Base-by-base conservation (phyloP, 1,140 invertebrate species). In the Pectinophora gossypiella region DNA sequence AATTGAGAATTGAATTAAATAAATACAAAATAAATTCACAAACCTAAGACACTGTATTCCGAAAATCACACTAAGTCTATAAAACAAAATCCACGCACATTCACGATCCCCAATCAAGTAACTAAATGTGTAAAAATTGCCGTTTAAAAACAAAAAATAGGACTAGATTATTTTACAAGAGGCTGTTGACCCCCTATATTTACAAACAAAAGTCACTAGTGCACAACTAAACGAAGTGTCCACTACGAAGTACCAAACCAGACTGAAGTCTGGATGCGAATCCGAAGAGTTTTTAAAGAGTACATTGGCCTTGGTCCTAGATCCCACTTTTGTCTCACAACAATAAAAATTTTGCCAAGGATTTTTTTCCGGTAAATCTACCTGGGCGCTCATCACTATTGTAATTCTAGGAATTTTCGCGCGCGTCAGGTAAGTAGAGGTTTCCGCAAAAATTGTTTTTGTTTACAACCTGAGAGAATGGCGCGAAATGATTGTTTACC, bases 211-310 rank as follows among this genome's bases (percentile, higher is more conserved):
- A n/a, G n/a, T n/a, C n/a, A 63, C 63, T 65, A 35, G 21, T 61
- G 57, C 42, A 58, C 43, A 48, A 32, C 58, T 51, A 60, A 48
- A 42, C 56, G 72, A 74, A 76, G 68, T 77, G 79, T 61, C 54
- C 75, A 67, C 68, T 36, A 43, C 72, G 75, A 73, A 63, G 65
- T 61, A 64, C 70, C 59, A 74, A 82, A 67, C 59, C 64, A 74
- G 72, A 86, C 80, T 86, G 83, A 84, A 79, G 73, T 70, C 79
- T 72, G 80, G 79, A 78, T 74, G 68, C 62, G 58, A 71, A 63
- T 64, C 62, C 70, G 9, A 46, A 67, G 73, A 73, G 61, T 64
- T 83, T 84, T 78, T 83, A 86, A 86, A 76, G 67, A 75, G 72
- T 76, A 64, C 57, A 67, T 64, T 68, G 77, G 68, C 80, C 80